These are phyloP conservation scores for Drosophila peninsularis DNA, from an alignment of 2,888 invertebrate species.

Conservation along the genomic window DNA sequence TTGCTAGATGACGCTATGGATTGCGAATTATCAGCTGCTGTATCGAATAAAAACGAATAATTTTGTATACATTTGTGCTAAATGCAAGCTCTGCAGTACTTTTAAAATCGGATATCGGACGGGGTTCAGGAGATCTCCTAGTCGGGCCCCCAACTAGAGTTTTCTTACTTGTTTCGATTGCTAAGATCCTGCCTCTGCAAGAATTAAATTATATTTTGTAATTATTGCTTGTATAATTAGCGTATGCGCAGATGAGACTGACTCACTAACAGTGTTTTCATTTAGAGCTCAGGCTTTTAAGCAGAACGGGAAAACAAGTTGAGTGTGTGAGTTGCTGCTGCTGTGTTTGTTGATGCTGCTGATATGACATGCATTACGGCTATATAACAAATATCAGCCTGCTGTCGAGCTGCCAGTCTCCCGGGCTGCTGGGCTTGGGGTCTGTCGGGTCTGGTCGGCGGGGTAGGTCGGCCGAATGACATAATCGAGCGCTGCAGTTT, in stretches of 20 bases:
- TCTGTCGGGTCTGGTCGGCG: not conserved
- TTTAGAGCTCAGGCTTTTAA: constrained; percentile 9
- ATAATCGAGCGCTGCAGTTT: constrained; percentile 75
- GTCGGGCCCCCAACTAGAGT: no score
- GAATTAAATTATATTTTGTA: not conserved
- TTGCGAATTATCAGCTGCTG: no score
- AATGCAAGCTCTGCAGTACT: no score
- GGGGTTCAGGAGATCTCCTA: no score
- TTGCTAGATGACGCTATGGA: no score
- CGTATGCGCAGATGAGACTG: not conserved
- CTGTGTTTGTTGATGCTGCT: constrained; percentile 48
- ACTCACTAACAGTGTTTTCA: not conserved
- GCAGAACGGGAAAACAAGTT: constrained; percentile 23
- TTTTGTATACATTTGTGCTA: no score
- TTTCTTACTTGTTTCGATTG: no score
- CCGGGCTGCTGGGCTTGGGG: not conserved
- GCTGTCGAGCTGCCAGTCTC: not conserved
- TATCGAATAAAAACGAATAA: no score
- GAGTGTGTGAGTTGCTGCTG: constrained; percentile 17
- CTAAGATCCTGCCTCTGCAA: no score
- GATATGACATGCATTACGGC: constrained; percentile 75
- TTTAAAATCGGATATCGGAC: no score
- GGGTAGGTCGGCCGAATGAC: constrained; percentile 51
- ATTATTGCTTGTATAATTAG: not conserved
- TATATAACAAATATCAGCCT: constrained; percentile 59